Base-by-base conservation (phyloP, 2,888 invertebrate genomes). In the Drosophila anomelani region DNA sequence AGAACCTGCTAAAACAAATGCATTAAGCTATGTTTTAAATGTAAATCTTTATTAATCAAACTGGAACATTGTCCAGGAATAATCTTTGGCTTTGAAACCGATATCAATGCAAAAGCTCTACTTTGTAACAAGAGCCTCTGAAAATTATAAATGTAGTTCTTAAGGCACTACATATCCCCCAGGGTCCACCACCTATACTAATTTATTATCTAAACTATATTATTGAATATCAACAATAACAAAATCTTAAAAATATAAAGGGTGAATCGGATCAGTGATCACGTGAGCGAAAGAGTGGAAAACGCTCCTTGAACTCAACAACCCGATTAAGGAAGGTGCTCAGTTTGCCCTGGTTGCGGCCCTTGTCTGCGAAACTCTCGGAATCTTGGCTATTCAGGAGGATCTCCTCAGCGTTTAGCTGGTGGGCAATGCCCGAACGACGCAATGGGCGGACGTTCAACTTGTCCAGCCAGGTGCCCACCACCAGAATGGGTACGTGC, bases 401-500 rank as follows among this genome's bases (percentile, higher is more conserved):
- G 1, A 83, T 75, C 46, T 83, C 88, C 2, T 86, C 86, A 0
- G 86, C 55, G 7, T 46, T 41, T 29, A 86, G 41, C 20, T 83
- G 88, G n/a, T 56, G 12, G 44, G 88, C 84, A 15, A 83, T 86
- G 23, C 62, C 68, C 2, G 58, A 17, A 7, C 70, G 71, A 6
- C 64, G 62, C 26, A 75, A 15, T 0, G 68, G 66, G 0, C 84
- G 66, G 0, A 61, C 70, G 6, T 9, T 36, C 12, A 87, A 36
- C 39, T 54, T 43, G 54, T 88, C 86, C 69, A 78, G 13, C 20
- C 66, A 71, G 23, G 88, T 83, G 46, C 82, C 82, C 41, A 88
- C 81, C 13, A 88, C 88, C 10, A 83, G 56, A 32, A 88, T 80
- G 7, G 82, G 82, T 1, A 88, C 79, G 9, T 80, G 78, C 2